Evolutionary conservation across 2,113 vertebrate genomes (phyloP).

Genomic region (Cairina moschata): DNA sequence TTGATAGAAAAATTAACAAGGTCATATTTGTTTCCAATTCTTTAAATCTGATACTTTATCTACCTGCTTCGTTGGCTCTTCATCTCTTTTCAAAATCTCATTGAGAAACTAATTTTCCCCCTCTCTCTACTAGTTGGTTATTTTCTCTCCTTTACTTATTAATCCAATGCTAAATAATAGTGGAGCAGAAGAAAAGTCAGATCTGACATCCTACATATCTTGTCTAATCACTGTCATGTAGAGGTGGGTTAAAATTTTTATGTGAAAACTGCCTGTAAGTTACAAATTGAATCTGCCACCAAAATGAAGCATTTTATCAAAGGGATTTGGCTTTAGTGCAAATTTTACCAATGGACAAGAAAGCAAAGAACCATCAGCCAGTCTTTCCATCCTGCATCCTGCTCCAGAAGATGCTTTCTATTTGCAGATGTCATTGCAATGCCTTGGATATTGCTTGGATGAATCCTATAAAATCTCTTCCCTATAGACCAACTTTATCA

Average conservation of each 20-base stretch:
- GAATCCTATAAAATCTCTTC: background rate
- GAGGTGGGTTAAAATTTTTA: background rate
- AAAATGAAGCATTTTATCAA: background rate
- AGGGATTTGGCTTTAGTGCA: background rate
- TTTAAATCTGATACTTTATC: background rate
- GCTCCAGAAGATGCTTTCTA: background rate
- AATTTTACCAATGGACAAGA: background rate
- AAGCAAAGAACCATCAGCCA: background rate
- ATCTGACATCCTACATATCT: background rate
- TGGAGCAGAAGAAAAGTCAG: background rate
- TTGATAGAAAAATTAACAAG: slow-evolving; percentile 26
- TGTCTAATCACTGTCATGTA: background rate
- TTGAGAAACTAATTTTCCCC: slow-evolving; percentile 18
- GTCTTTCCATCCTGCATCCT: background rate
- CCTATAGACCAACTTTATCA: background rate
- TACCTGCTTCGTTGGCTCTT: background rate
- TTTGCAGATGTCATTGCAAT: background rate
- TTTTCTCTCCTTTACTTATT: slow-evolving; percentile 24
- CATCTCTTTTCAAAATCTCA: slow-evolving; percentile 33
- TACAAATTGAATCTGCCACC: background rate
- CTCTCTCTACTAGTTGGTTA: background rate
- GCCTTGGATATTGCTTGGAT: background rate
- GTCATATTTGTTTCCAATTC: slow-evolving; percentile 20
- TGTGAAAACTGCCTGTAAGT: background rate
- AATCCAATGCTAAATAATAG: background rate